Percentiles rank a stretch among this genome's conserved stretches.
These are phyloP conservation scores for Sphaeridia pumilis DNA, from an alignment of 2,888 invertebrate species.

Conservation along the genomic window DNA sequence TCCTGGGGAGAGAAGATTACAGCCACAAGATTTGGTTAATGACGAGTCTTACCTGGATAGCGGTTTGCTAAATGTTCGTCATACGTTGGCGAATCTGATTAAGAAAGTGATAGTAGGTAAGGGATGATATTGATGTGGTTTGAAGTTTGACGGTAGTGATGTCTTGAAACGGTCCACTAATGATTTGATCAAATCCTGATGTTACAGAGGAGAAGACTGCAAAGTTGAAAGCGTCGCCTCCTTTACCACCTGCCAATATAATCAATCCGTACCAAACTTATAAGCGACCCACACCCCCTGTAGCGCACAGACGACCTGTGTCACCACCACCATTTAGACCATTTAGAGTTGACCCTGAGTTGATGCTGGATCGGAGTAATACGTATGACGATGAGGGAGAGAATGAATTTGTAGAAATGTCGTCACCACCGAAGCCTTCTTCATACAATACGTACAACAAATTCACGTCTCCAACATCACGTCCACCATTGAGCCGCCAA, in stretches of 20 bases:
- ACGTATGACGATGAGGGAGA: neutral
- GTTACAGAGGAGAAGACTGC: slow-evolving; percentile 11
- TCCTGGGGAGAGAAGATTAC: slow-evolving; percentile 13
- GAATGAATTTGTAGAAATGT: neutral
- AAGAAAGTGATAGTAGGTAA: slow-evolving; percentile 16
- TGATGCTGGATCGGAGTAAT: neutral
- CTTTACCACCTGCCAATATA: too few relatives aligned
- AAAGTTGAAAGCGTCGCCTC: slow-evolving; percentile 1
- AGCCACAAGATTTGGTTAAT: slow-evolving; percentile 13
- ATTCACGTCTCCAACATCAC: neutral
- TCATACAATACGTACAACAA: neutral
- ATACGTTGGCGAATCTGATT: slow-evolving; percentile 12
- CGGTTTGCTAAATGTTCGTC: slow-evolving; percentile 14
- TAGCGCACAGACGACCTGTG: too few relatives aligned
- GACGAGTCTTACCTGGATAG: slow-evolving; percentile 17
- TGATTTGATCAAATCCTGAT: neutral
- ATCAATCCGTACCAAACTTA: too few relatives aligned
- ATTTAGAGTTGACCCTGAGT: neutral
- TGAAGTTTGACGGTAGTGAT: neutral
- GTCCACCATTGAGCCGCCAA: neutral
- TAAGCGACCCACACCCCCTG: too few relatives aligned
- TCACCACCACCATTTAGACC: neutral
- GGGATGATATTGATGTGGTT: neutral
- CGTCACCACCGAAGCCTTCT: neutral
- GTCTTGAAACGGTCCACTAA: neutral